A percentile compares a stretch with the other conserved stretches of the same genome.
These are phyloP conservation scores for Protophormia terraenovae DNA, from an alignment of 2,888 invertebrate genomes.

Conservation along the genomic window DNA sequence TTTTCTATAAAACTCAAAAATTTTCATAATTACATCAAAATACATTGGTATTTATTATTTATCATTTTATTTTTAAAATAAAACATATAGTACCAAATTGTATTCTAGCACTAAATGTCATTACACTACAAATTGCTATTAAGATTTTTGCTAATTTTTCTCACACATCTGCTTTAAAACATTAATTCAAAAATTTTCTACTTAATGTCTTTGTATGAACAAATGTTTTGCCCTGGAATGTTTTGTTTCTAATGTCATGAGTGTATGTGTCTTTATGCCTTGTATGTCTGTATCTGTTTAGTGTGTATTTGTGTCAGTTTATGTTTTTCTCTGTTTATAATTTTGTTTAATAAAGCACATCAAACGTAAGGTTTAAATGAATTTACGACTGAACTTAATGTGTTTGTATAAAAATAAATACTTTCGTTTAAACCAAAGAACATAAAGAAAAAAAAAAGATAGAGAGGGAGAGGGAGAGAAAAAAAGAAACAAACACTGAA, in stretches of 20 bases:
- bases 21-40: too few relatives aligned
- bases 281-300: not conserved
- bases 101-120: too few relatives aligned
- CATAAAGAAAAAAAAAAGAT: not conserved
- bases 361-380: conserved; percentile 53
- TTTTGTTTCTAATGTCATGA: not conserved
- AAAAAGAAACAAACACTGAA: not conserved
- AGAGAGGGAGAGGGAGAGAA: not conserved
- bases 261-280: not conserved
- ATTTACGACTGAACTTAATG: conserved; percentile 50
- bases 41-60: too few relatives aligned
- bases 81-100: too few relatives aligned
- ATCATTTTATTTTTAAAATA: too few relatives aligned
- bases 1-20: too few relatives aligned
- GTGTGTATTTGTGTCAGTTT: not conserved
- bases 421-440: conserved; percentile 19
- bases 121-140: too few relatives aligned
- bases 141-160: not conserved
- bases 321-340: not conserved
- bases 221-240: not conserved
- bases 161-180: not conserved
- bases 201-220: not conserved
- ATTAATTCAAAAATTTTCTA: not conserved
- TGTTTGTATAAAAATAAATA: conserved; percentile 35
- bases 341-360: conserved; percentile 47